phyloP scores from a whole-genome alignment of 1,140 invertebrate species.

The Pachypeltis micranthus region DNA sequence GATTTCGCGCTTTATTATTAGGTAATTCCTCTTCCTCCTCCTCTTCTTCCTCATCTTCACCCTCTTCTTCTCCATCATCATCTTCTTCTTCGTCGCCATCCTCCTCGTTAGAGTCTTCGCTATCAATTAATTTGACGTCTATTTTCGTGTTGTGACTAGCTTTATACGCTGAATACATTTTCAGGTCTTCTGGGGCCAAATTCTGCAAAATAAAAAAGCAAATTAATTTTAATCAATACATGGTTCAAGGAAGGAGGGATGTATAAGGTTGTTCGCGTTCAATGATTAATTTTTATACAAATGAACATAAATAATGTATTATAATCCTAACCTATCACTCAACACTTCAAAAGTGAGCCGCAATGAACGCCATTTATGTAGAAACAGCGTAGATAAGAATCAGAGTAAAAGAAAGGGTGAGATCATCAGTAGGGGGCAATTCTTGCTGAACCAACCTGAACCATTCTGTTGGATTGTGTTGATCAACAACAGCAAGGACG shows the following conservation, averaged over 20 bases:
- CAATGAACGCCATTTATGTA: no score
- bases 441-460: no score
- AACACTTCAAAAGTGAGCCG: no score
- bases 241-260: neutral
- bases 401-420: no score
- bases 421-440: no score
- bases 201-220: conserved; percentile 14
- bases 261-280: no score
- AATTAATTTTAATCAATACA: neutral
- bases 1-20: neutral
- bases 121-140: neutral
- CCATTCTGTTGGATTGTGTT: no score
- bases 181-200: conserved; percentile 17
- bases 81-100: neutral
- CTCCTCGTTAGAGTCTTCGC: conserved; percentile 9
- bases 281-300: no score
- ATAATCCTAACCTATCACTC: no score
- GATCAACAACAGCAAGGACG: no score
- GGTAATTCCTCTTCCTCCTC: neutral
- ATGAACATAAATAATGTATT: no score
- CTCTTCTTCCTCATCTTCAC: neutral
- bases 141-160: neutral
- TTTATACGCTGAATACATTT: conserved; percentile 16
- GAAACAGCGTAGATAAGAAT: no score
- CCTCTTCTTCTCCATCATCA: neutral